Evolutionary conservation across 2,888 invertebrate species (phyloP).

Genomic region (Coleophora deauratella): DNA sequence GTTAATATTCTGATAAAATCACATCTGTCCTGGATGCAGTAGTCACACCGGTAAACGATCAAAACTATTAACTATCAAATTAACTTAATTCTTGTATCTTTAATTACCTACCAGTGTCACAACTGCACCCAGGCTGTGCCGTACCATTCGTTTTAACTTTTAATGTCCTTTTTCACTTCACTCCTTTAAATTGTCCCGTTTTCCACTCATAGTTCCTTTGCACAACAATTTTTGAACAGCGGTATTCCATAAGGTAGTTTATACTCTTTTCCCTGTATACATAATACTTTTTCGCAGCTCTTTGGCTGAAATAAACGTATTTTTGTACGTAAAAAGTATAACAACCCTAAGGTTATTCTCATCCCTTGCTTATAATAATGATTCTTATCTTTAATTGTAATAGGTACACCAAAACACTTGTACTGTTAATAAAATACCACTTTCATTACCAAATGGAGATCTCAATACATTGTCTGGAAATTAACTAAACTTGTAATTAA

Average conservation of each 20-base stretch:
- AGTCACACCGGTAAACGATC: no score
- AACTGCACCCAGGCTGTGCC: not conserved
- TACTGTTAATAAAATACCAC: slow-evolving; percentile 43
- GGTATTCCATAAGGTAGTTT: no score
- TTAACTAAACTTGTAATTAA: slow-evolving; percentile 31
- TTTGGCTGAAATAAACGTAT: no score
- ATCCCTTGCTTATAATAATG: no score
- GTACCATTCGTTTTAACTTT: not conserved
- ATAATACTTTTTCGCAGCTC: no score
- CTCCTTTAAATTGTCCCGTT: slow-evolving; percentile 1
- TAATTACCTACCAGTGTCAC: not conserved
- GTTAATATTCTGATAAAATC: no score
- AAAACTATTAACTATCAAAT: slow-evolving; percentile 16
- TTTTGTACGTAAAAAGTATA: no score
- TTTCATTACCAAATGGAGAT: slow-evolving; percentile 18
- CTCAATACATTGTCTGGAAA: slow-evolving; percentile 35
- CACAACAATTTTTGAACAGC: no score
- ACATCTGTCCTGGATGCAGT: no score
- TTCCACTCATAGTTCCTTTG: not conserved
- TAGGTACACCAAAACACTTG: slow-evolving; percentile 27
- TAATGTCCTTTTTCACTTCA: not conserved
- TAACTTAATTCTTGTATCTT: not conserved
- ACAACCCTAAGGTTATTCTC: no score
- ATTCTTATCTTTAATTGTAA: not conserved
- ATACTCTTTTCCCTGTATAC: no score